phyloP scores from a whole-genome alignment of 2,888 invertebrate species.

The Agrotis puta region DNA sequence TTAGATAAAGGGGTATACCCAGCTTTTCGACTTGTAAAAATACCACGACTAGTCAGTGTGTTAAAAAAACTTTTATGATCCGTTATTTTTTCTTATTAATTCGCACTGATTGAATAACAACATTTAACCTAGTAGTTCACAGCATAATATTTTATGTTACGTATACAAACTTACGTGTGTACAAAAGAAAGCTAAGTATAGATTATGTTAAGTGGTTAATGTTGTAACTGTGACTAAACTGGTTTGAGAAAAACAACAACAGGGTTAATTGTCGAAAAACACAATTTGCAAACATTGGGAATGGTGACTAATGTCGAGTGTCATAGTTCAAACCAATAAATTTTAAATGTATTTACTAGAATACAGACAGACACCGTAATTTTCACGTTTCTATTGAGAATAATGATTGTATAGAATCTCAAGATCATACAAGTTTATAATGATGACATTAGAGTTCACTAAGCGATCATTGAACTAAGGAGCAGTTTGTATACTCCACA shows the following conservation, averaged over 20 bases:
- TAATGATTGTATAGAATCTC: not conserved
- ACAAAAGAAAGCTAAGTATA: not conserved
- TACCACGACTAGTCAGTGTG: too few species aligned
- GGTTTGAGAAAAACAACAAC: not conserved
- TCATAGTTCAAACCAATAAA: conserved; percentile 16
- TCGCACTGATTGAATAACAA: not conserved
- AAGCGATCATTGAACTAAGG: not conserved
- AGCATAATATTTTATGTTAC: not conserved
- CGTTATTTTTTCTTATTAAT: not conserved
- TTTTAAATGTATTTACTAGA: not conserved
- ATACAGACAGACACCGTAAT: not conserved
- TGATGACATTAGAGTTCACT: conserved; percentile 9
- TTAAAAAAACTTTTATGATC: not conserved
- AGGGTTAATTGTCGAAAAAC: conserved; percentile 2
- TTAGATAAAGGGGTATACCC: too few species aligned
- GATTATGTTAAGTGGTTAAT: not conserved
- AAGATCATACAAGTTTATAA: not conserved
- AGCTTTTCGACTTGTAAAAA: too few species aligned
- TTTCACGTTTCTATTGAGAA: not conserved
- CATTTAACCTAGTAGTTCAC: not conserved
- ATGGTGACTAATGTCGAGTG: conserved; percentile 3
- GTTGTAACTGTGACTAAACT: not conserved
- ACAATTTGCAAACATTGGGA: conserved; percentile 4
- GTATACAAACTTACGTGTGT: not conserved
- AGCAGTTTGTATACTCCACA: conserved; percentile 4